Conservation (phyloP, 2,113 vertebrate genomes). For the Pluvianellus socialis region DNA sequence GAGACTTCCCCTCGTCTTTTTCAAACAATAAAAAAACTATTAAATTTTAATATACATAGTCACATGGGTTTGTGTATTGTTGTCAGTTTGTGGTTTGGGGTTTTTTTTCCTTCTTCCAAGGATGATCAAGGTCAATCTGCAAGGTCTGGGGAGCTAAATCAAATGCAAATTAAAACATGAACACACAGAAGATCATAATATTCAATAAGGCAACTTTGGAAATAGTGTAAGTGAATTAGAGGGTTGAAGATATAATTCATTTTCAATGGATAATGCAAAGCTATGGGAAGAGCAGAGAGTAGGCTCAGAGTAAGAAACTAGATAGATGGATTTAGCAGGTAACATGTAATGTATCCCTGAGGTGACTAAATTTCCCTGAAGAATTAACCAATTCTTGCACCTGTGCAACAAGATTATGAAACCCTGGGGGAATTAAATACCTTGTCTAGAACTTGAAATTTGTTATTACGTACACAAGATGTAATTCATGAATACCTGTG, state of each 20-base stretch:
- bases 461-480: background rate
- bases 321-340: slow-evolving; percentile 39
- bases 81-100: background rate
- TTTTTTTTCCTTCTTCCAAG: background rate
- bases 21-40: background rate
- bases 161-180: slow-evolving; percentile 63
- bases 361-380: slow-evolving; percentile 30
- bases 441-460: background rate
- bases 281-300: background rate
- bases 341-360: slow-evolving; percentile 13
- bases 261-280: slow-evolving; percentile 44
- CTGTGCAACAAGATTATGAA: background rate
- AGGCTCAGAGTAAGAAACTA: background rate
- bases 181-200: background rate
- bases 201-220: slow-evolving; percentile 59
- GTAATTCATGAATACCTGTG: background rate
- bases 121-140: slow-evolving; percentile 42
- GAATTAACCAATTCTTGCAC: slow-evolving; percentile 20
- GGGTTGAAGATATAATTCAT: slow-evolving; percentile 37
- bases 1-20: background rate
- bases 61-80: background rate
- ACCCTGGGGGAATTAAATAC: background rate
- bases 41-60: background rate
- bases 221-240: slow-evolving; percentile 50
- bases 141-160: slow-evolving; percentile 19